A percentile compares a stretch with the other conserved stretches of the same genome.
phyloP scores from a whole-genome alignment of 2,888 invertebrate species.

The Pemphredon lugubris region DNA sequence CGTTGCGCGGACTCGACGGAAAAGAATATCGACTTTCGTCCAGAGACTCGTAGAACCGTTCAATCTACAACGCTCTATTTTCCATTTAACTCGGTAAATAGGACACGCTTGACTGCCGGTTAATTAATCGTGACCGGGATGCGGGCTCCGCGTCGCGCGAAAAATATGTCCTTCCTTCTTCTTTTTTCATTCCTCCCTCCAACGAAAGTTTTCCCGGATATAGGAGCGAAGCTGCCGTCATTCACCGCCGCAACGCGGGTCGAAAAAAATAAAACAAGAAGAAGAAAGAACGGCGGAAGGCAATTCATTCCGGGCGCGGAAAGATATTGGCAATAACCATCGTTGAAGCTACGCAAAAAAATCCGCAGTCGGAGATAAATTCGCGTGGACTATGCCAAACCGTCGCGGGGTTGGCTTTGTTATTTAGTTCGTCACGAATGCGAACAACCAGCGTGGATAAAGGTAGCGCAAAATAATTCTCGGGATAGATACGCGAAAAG shows the following conservation, averaged over 20 bases:
- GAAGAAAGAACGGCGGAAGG: constrained; percentile 19
- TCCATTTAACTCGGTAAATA: constrained; percentile 56
- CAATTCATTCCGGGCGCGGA: constrained; percentile 28
- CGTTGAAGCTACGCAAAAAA: constrained; percentile 7
- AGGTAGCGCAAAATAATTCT: neutral
- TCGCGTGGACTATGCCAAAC: neutral
- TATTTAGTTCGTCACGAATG: constrained; percentile 21
- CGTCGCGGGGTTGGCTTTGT: neutral
- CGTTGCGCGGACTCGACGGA: constrained; percentile 14
- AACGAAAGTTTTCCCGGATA: constrained; percentile 14
- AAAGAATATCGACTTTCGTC: constrained; percentile 32
- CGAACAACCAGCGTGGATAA: neutral
- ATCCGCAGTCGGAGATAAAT: neutral
- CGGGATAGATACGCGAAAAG: neutral
- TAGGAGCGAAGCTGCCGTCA: neutral
- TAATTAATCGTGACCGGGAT: constrained; percentile 59
- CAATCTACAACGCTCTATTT: constrained; percentile 50
- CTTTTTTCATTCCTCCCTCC: neutral
- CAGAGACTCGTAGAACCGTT: neutral
- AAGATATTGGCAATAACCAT: constrained; percentile 46
- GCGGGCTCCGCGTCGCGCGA: constrained; percentile 33
- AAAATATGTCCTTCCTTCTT: neutral
- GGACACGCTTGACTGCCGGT: constrained; percentile 53
- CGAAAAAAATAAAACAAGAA: neutral
- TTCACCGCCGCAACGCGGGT: neutral